A percentile compares a stretch with the other conserved stretches of the same genome.
These are phyloP conservation scores for Stramonita haemastoma DNA, from an alignment of 2,888 invertebrate species.

Conservation along the genomic window DNA sequence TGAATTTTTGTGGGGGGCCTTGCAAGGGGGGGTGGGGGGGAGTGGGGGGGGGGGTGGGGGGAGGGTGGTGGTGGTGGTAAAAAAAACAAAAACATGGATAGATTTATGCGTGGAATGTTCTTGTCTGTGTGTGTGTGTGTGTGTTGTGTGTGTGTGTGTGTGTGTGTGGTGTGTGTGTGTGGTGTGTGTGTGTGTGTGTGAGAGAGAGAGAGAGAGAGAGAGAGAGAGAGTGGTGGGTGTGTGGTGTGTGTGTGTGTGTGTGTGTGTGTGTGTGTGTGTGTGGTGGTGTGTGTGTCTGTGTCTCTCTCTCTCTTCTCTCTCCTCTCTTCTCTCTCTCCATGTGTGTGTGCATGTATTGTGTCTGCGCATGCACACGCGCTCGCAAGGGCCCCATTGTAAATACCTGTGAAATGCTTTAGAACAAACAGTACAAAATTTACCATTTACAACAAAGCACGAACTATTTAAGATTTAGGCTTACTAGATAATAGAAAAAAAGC, in stretches of 20 bases:
- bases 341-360: background rate
- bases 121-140: background rate
- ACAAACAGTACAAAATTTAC: too few relatives aligned
- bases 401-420: too few relatives aligned
- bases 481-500: too few relatives aligned
- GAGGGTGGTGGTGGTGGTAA: background rate
- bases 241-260: background rate
- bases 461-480: too few relatives aligned
- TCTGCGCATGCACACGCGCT: background rate
- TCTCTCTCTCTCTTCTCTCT: slow-evolving; percentile 22
- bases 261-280: background rate
- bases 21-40: background rate
- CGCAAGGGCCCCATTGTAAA: too few relatives aligned
- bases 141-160: background rate
- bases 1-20: background rate
- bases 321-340: background rate
- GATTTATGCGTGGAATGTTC: background rate
- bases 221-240: too few relatives aligned
- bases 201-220: too few relatives aligned
- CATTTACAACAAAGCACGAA: too few relatives aligned
- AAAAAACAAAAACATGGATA: background rate
- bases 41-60: background rate
- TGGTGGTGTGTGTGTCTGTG: background rate
- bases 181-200: background rate
- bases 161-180: background rate